Evolutionary conservation across 2,113 vertebrate genomes (phyloP).

Genomic region (Cromileptes altivelis): DNA sequence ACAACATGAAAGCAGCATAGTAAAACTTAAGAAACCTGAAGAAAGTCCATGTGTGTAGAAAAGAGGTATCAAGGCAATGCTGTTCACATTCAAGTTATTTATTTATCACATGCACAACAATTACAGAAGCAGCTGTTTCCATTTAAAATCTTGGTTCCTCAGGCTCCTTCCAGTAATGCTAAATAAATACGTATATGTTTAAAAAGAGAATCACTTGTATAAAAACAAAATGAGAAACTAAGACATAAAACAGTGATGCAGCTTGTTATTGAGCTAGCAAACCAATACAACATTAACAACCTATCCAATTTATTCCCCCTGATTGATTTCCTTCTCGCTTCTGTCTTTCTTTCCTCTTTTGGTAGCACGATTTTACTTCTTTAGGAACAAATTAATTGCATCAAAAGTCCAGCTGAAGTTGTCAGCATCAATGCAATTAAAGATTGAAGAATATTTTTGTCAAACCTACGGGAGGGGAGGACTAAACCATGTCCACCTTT

Average conservation of each 20-base stretch:
- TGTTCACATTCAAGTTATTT: no score
- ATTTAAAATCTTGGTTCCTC: no score
- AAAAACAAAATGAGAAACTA: no score
- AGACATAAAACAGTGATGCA: no score
- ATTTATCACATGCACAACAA: no score
- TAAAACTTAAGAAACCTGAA: background rate
- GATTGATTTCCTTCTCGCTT: background rate
- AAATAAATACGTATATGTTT: no score
- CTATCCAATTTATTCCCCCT: background rate
- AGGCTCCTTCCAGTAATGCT: no score
- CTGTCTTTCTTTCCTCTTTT: background rate
- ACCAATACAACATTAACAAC: background rate
- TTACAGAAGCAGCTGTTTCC: no score
- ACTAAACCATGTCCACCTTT: background rate
- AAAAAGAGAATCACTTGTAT: no score
- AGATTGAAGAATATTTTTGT: background rate
- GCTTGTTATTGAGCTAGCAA: background rate
- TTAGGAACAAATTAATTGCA: background rate
- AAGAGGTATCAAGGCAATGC: background rate
- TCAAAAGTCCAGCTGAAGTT: background rate
- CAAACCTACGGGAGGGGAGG: background rate
- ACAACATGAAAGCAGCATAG: background rate
- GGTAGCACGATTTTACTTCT: background rate
- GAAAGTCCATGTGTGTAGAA: background rate
- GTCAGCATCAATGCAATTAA: background rate